Percentiles rank a stretch among this genome's conserved stretches.
Evolutionary conservation across 1,140 invertebrate species (phyloP).

Genomic region (Formica selysi): DNA sequence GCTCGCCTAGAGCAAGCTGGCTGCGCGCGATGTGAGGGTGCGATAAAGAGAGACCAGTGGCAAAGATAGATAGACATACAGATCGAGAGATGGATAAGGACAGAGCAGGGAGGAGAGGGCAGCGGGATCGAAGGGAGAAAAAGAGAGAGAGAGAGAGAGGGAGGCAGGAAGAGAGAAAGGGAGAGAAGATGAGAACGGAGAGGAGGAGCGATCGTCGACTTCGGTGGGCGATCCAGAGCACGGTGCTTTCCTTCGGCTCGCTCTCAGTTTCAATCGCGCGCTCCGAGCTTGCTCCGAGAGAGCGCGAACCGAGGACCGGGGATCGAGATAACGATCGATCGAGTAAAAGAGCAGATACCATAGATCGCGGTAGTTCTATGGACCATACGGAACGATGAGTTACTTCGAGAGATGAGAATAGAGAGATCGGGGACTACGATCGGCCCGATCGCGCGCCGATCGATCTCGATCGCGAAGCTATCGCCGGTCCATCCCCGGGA

Average conservation of each 20-base stretch:
- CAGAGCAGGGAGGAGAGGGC: slow-evolving; percentile 10
- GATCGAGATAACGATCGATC: slow-evolving; percentile 23
- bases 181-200: slow-evolving; percentile 34
- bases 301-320: slow-evolving; percentile 27
- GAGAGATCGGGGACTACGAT: neutral
- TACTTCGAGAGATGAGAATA: neutral
- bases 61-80: slow-evolving; percentile 26
- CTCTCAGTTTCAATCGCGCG: slow-evolving; percentile 77
- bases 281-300: slow-evolving; percentile 60
- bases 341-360: neutral
- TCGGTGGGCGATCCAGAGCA: slow-evolving; percentile 61
- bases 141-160: neutral
- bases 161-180: neutral
- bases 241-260: slow-evolving; percentile 47
- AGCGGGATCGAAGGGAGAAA: neutral
- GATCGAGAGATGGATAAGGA: slow-evolving; percentile 44
- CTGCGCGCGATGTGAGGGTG: slow-evolving; percentile 30
- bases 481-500: neutral
- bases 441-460: neutral
- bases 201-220: slow-evolving; percentile 67
- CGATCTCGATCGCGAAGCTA: slow-evolving; percentile 5
- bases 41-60: slow-evolving; percentile 40
- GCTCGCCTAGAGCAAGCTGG: slow-evolving; percentile 36
- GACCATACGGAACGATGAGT: neutral
- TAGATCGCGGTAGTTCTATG: neutral